Base-by-base conservation (phyloP, 2,888 invertebrate genomes). In the Drosophila putrida region DNA sequence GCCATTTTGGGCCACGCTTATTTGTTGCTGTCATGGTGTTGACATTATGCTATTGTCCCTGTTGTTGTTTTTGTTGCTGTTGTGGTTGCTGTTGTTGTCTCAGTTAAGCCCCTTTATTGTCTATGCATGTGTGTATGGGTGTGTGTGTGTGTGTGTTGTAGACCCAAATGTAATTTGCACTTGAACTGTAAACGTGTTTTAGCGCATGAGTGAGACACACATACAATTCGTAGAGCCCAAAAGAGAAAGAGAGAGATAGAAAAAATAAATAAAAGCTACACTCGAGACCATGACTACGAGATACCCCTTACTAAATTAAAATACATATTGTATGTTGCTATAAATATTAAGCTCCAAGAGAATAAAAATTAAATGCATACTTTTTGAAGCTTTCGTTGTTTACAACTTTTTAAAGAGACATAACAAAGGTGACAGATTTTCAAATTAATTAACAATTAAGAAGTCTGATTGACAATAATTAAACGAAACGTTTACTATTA, bases 151-250 rank as follows among this genome's bases (percentile, higher is more conserved):
- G 57, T 64, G 41, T 55, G 35, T 46, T 36, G 59, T 25, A 6
- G 38, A 25, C 61, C 58, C 55, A 80, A 82, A 73, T 82, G 78
- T 77, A 86, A 82, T 82, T 82, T 82, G 65, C 75, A 77, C 83
- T 71, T 64, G 76, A 85, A 71, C 64, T 70, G 63, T 59, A 43
- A 69, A 63, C 71, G 49, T 46, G 53, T 60, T 64, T 67, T 38
- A 41, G 13, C 38, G 50, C 49, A 46, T 47, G 43, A 59, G 43
- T 35, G 25, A 31, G 51, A 60, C 63, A 54, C 31, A 41, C 41
- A 73, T 43, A 54, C 54, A 43, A 51, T 51, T 38, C 38, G 25
- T 25, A 50, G 20, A 44, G 8, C 20, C 3, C 20, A 3, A 20
- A 20, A 8, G 6, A 35, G 5, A 38, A 31, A 31, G 25, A 41